A percentile compares a stretch with the other conserved stretches of the same genome.
Conservation (phyloP, 2,113 vertebrate genomes). For the Dromaius novaehollandiae region DNA sequence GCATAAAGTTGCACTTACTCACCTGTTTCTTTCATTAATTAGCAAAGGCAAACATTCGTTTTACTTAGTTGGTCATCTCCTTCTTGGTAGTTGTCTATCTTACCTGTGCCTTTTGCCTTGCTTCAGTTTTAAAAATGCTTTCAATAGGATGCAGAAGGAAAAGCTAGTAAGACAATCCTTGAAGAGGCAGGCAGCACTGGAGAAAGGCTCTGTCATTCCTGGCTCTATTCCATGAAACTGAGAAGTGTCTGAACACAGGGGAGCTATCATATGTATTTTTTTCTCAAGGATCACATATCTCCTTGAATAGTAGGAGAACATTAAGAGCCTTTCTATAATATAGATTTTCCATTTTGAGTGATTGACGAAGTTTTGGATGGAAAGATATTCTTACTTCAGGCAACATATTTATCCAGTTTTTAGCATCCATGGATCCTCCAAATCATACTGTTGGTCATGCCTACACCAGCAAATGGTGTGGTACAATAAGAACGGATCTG, state of each 20-base stretch:
- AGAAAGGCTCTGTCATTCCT: background rate
- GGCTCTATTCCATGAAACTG: background rate
- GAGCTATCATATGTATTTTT: fast-evolving
- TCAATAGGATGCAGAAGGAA: background rate
- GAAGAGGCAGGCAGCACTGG: background rate
- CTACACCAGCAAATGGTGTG: background rate
- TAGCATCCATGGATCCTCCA: background rate
- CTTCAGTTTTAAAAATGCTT: background rate
- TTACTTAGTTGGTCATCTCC: background rate
- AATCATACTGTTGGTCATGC: background rate
- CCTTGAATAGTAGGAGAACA: background rate
- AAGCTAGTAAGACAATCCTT: background rate
- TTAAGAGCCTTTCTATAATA: background rate
- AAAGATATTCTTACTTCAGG: background rate
- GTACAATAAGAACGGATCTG: background rate
- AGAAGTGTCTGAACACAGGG: background rate
- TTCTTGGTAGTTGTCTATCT: background rate
- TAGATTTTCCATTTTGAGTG: background rate
- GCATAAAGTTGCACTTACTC: background rate
- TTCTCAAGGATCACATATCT: background rate
- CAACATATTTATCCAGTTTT: background rate
- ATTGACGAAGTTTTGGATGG: background rate
- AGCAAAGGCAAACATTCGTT: background rate
- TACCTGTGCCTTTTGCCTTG: background rate
- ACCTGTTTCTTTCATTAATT: background rate